These are phyloP conservation scores for Scortum barcoo DNA, from an alignment of 2,113 vertebrate genomes.

Conservation along the genomic window DNA sequence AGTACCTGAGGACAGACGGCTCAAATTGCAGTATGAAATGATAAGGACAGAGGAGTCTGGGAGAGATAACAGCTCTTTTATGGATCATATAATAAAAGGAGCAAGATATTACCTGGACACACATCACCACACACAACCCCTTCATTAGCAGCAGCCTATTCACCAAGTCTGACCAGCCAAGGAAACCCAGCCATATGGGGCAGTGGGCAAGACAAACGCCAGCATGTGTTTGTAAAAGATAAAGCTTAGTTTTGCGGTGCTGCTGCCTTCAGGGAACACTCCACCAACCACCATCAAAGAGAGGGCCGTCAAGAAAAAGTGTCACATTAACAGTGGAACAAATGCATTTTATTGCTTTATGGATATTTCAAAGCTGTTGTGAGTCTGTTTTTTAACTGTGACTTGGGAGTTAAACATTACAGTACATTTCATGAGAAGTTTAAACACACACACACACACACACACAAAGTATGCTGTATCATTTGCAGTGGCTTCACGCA, in stretches of 20 bases:
- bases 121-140: slow-evolving; percentile 14
- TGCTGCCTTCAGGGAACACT: slow-evolving; percentile 52
- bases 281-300: slow-evolving; percentile 45
- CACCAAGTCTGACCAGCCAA: slow-evolving; percentile 31
- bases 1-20: neutral
- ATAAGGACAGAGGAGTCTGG: neutral
- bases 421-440: neutral
- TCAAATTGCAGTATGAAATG: neutral
- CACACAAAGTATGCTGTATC: neutral
- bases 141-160: slow-evolving; percentile 38
- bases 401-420: slow-evolving; percentile 8
- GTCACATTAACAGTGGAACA: slow-evolving; percentile 44
- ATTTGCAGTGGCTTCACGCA: neutral
- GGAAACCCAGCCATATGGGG: slow-evolving; percentile 40
- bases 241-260: slow-evolving; percentile 55
- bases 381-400: neutral
- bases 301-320: slow-evolving; percentile 22
- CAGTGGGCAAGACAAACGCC: slow-evolving; percentile 33
- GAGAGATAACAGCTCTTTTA: slow-evolving; percentile 24
- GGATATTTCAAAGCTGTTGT: slow-evolving; percentile 21
- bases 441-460: too few species aligned
- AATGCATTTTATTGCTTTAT: slow-evolving; percentile 41
- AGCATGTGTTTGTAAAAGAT: slow-evolving; percentile 71
- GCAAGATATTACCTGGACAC: slow-evolving; percentile 38
- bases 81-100: slow-evolving; percentile 36